phyloP scores from a whole-genome alignment of 1,140 invertebrate species.

The Danaus plexippus region DNA sequence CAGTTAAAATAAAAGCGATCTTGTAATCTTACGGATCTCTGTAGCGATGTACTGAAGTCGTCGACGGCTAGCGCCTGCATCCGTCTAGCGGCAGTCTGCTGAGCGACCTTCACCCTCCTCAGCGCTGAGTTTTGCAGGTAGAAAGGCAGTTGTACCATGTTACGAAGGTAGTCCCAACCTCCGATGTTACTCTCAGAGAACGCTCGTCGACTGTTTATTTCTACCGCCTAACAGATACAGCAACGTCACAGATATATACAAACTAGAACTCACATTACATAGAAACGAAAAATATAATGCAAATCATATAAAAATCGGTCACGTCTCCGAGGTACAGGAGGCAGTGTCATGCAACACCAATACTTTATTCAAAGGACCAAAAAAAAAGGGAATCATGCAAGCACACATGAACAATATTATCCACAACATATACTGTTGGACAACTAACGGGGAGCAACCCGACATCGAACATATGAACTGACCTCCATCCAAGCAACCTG shows the following conservation, averaged over 20 bases:
- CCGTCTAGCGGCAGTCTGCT: slow-evolving; percentile 80
- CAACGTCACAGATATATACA: slow-evolving; percentile 1
- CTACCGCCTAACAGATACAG: slow-evolving; percentile 80
- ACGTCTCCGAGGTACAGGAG: background rate
- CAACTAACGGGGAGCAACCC: slow-evolving; percentile 26
- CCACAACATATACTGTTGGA: slow-evolving; percentile 23
- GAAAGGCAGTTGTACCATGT: slow-evolving; percentile 97
- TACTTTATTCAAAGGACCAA: slow-evolving; percentile 17
- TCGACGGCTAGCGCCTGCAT: slow-evolving; percentile 73
- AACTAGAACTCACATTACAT: slow-evolving; percentile 2
- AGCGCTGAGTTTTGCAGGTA: slow-evolving; percentile 97
- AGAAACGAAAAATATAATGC: background rate
- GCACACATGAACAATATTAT: slow-evolving; percentile 12
- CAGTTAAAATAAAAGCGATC: too few species aligned
- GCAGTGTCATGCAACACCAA: slow-evolving; percentile 28
- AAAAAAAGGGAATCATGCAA: slow-evolving; percentile 31
- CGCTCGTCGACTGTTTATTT: slow-evolving; percentile 88
- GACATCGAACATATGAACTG: slow-evolving; percentile 46
- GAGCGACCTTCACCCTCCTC: slow-evolving; percentile 88
- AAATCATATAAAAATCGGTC: background rate
- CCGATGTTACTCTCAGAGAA: slow-evolving; percentile 93
- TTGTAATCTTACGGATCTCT: slow-evolving; percentile 58
- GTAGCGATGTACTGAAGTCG: slow-evolving; percentile 61
- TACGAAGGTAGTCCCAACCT: slow-evolving; percentile 94
- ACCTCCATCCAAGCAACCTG: slow-evolving; percentile 75